A percentile compares a stretch with the other conserved stretches of the same genome.
Evolutionary conservation across 2,797 vertebrate species (phyloP).

Genomic region (Pipistrellus pygmaeus): DNA sequence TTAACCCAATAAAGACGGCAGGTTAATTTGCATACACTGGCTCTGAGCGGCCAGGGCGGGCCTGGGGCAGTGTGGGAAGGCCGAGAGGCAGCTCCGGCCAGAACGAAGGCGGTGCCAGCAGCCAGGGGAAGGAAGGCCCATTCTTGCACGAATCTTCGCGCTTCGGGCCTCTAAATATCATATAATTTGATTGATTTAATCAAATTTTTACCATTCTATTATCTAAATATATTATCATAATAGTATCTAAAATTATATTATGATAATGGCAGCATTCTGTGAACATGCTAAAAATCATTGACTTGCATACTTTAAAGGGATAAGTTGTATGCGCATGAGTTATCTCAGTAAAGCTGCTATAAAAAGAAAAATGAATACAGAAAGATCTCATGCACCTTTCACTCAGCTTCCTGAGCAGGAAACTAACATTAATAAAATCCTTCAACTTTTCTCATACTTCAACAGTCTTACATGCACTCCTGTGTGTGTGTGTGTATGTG

Average conservation of each 20-base stretch:
- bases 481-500: too few relatives aligned
- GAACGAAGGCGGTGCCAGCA: too few relatives aligned
- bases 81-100: too few relatives aligned
- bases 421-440: background rate
- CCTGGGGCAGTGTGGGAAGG: too few relatives aligned
- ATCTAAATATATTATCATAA: background rate
- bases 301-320: background rate
- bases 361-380: background rate
- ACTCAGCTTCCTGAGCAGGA: background rate
- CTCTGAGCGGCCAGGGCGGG: too few relatives aligned
- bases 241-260: background rate
- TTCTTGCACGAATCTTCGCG: too few relatives aligned
- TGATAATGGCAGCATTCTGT: background rate
- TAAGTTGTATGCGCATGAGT: background rate
- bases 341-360: background rate
- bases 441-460: background rate
- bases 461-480: background rate
- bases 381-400: background rate
- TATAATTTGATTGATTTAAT: too few relatives aligned
- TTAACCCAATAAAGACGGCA: too few relatives aligned
- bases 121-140: too few relatives aligned
- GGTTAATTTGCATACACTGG: too few relatives aligned
- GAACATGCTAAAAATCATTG: background rate
- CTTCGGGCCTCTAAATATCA: too few relatives aligned
- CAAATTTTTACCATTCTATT: background rate